Base-by-base conservation (phyloP, 2,888 invertebrate genomes). In the Xylocampa areola region DNA sequence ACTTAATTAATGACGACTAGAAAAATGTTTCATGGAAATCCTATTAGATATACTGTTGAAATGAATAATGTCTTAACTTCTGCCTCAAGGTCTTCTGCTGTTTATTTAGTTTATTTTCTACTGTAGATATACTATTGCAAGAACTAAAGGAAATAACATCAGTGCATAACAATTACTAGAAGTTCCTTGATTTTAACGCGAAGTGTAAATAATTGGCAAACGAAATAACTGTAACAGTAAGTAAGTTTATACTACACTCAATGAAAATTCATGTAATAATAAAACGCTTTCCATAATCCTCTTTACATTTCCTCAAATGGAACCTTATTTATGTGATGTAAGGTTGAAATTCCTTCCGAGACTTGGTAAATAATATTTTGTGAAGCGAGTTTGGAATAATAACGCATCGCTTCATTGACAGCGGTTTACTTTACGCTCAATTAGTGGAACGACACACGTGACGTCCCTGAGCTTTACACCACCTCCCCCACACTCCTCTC, bases 341-440 rank as follows among this genome's bases (percentile, higher is more conserved):
- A 60, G 62, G 67, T 40, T 62, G 36, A 73, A 61, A 59, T 57
- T 75, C 47, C 44, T 49, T 43, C 44, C 35, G 14, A 53, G 35
- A 54, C 53, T 68, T 72, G 51, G 68, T 68, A 76, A 78, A 79
- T 82, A 78, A 79, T 78, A 78, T 79, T 73, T 76, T 49, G 65
- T 73, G 68, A 77, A 77, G 79, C 73, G 77, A 80, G 82, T 80
- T 81, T 72, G 73, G 77, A 81, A 80, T 84, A 81, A 83, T 84
- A 84, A 81, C 69, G 76, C 80, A 62, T 76, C 77, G 80, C 77
- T 76, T 80, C 79, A 79, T 82, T 84, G 82, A 83, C 83, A 82
- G 81, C 77, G 85, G 85, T 85, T 86, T 85, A 82, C 81, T 86
- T 84, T 85, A 86, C 86, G 87, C 86, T 87, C 86, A 87, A 87